These are phyloP conservation scores for Lasioglossum zephyrum DNA, from an alignment of 2,888 invertebrate genomes.

Conservation along the genomic window DNA sequence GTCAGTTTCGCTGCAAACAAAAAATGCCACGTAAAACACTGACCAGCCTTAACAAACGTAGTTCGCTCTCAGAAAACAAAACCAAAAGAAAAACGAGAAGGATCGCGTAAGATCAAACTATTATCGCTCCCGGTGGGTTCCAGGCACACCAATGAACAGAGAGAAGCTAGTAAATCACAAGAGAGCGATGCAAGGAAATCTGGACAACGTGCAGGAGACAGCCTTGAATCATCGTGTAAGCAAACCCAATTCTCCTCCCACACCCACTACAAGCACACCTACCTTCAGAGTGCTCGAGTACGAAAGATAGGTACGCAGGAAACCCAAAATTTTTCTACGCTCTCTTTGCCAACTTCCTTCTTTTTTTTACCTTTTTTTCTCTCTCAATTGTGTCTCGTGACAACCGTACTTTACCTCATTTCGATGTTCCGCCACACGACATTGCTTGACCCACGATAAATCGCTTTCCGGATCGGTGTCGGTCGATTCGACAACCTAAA, in stretches of 20 bases:
- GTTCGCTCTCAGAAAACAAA: conserved; percentile 1
- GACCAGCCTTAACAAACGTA: not conserved
- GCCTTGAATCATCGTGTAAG: conserved; percentile 91
- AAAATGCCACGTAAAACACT: not conserved
- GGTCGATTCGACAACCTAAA: not conserved
- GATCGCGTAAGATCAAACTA: conserved; percentile 2
- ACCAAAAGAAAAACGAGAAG: not conserved
- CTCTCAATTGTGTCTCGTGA: conserved; percentile 37
- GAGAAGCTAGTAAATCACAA: conserved; percentile 92
- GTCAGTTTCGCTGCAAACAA: not conserved
- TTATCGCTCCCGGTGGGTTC: conserved; percentile 76
- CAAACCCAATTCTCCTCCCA: conserved; percentile 83
- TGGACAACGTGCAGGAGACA: conserved; percentile 91
- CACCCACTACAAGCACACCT: conserved; percentile 81
- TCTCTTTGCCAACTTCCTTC: not conserved
- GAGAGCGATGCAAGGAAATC: conserved; percentile 87
- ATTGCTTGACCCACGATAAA: conserved; percentile 30
- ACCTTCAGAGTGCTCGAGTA: conserved; percentile 82
- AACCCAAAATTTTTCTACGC: conserved; percentile 41
- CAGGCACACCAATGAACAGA: conserved; percentile 93
- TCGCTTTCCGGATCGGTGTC: conserved; percentile 14
- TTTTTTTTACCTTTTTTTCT: not conserved
- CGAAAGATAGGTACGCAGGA: conserved; percentile 80
- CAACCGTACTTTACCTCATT: conserved; percentile 30
- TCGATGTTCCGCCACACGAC: conserved; percentile 8